Base-by-base conservation (phyloP, 1,140 invertebrate genomes). In the Vanessa tameamea region DNA sequence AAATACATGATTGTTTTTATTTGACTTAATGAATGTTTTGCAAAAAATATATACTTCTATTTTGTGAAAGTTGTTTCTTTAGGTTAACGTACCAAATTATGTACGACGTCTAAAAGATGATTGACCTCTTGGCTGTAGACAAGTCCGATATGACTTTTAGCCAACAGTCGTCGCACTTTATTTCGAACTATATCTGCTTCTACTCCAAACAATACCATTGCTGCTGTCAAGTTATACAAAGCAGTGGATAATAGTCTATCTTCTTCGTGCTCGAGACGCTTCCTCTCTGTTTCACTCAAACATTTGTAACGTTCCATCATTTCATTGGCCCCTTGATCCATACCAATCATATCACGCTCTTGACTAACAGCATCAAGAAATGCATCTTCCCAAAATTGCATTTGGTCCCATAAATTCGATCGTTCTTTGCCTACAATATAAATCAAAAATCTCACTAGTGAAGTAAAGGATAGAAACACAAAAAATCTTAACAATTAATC, bases 321-420 rank as follows among this genome's bases (percentile, higher is more conserved):
- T 93, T 99, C 99, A 47, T 97, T 95, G 6, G 99, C 98, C 64
- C 98, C 98, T 93, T 99, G 99, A 93, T 99, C 99, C 98, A 99
- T 99, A 68, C 99, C 99, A 76, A 99, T 98, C 94, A 99, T 98
- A 87, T 99, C 99, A 66, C 99, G 94, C 89, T 99, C 99, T 92
- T 99, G 98, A 64, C 99, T 99, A 1, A 99, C 99, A 0, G 99
- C 98, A 93, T 99, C 99, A 31, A 99, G 93, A 87, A 99, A 99
- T 0, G 98, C 97, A 91, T 99, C 99, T 93, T 99, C 99, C 99
- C 99, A 99, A 92, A 99, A 99, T 86, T 99, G 98, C 97, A 99
- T 99, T 93, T 99, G 97, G 90, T 99, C 98, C 99, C 99, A 99
- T n/a, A 99, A 90, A 48, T 95, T 95, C 5, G 97, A 97, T 77